Conservation (phyloP, 2,797 vertebrate genomes). For the Trematomus bernacchii region DNA sequence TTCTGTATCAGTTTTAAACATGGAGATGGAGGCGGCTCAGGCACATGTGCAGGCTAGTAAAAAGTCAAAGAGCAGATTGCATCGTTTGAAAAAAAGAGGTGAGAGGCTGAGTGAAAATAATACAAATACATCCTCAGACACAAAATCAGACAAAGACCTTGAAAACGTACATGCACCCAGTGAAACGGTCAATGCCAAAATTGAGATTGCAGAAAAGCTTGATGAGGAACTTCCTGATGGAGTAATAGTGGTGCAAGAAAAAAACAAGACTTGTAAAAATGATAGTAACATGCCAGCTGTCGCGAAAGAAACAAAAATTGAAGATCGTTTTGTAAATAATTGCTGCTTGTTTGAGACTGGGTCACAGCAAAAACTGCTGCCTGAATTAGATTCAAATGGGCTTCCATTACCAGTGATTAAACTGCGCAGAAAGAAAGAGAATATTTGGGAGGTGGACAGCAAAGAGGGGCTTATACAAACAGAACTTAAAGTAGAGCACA, state of each 20-base stretch:
- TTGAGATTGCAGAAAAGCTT: constrained; percentile 36
- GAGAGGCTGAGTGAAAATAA: constrained; percentile 51
- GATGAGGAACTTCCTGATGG: constrained; percentile 5
- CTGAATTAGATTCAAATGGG: constrained; percentile 47
- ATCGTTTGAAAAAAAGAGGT: constrained; percentile 72
- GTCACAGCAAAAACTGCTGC: constrained; percentile 56
- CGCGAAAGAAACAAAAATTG: constrained; percentile 59
- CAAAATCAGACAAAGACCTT: constrained; percentile 27
- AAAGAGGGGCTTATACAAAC: constrained; percentile 55
- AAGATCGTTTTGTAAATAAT: constrained; percentile 62
- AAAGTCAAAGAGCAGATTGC: constrained; percentile 75
- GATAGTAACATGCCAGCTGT: not conserved
- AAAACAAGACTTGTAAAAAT: constrained; percentile 18
- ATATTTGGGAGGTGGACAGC: constrained; percentile 85
- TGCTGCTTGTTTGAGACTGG: constrained; percentile 73
- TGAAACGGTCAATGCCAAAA: constrained; percentile 1
- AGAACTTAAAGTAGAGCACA: constrained; percentile 49
- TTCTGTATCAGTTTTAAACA: constrained; percentile 84
- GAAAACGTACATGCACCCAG: not conserved
- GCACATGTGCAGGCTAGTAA: constrained; percentile 78
- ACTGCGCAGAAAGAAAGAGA: constrained; percentile 81
- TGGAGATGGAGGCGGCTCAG: constrained; percentile 85
- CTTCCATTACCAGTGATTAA: constrained; percentile 78
- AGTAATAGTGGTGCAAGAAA: constrained; percentile 28
- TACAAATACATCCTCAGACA: not conserved